Evolutionary conservation across 2,797 vertebrate species (phyloP).

Genomic region (Pseudochaenichthys georgianus): DNA sequence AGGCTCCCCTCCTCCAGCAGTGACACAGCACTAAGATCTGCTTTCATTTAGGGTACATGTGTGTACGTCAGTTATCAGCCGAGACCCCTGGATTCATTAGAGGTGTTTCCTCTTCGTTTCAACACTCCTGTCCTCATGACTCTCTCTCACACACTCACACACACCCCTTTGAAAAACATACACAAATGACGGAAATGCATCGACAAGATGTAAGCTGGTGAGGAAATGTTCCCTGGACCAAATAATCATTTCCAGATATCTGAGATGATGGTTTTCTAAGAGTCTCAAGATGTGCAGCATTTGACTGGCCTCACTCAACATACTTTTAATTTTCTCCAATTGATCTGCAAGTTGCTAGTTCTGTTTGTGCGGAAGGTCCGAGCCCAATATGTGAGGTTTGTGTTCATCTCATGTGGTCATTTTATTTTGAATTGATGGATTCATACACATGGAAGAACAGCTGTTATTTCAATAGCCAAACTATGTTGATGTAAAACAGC

Average conservation of each 20-base stretch:
- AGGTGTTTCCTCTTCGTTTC: slow-evolving; percentile 68
- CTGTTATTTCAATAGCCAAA: neutral
- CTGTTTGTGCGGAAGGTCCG: neutral
- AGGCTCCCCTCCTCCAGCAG: slow-evolving; percentile 25
- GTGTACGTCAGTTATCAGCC: slow-evolving; percentile 39
- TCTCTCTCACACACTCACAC: slow-evolving; percentile 28
- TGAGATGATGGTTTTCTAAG: slow-evolving; percentile 4
- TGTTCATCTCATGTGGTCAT: neutral
- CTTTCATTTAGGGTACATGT: slow-evolving; percentile 23
- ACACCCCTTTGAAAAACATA: slow-evolving; percentile 56
- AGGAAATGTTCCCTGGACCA: slow-evolving; percentile 45
- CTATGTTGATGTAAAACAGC: neutral
- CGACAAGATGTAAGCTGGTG: slow-evolving; percentile 44
- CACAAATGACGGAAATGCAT: slow-evolving; percentile 43
- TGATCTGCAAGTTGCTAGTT: neutral
- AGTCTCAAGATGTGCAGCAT: slow-evolving; percentile 4
- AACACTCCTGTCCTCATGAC: slow-evolving; percentile 49
- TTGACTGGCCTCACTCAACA: neutral
- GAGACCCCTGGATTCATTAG: slow-evolving; percentile 40
- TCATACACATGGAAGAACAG: neutral
- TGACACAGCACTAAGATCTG: slow-evolving; percentile 60
- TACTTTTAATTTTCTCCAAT: neutral
- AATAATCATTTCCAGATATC: slow-evolving; percentile 56
- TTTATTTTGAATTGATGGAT: slow-evolving; percentile 5
- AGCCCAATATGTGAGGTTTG: neutral